phyloP scores from a whole-genome alignment of 2,888 invertebrate species.

The Xylocampa areola region DNA sequence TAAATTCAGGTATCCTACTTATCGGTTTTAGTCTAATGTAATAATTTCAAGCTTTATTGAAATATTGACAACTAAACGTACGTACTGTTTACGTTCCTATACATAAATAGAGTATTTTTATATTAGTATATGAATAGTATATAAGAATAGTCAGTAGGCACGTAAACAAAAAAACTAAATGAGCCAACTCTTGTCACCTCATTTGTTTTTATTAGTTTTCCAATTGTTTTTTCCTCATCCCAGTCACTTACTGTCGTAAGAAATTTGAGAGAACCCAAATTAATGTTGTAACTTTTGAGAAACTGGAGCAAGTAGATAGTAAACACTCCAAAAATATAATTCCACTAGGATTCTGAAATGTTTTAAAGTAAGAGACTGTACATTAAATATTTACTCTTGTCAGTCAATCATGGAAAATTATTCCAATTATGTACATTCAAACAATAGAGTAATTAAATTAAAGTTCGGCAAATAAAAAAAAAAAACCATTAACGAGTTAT shows the following conservation, averaged over 20 bases:
- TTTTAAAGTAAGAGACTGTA: not conserved
- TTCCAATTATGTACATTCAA: not conserved
- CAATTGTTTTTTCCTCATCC: slow-evolving; percentile 45
- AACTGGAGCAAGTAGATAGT: slow-evolving; percentile 55
- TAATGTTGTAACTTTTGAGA: slow-evolving; percentile 46
- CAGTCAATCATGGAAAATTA: not conserved
- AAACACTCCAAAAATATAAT: slow-evolving; percentile 36
- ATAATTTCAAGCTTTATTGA: too few relatives aligned
- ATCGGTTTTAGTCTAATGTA: too few relatives aligned
- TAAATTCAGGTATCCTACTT: too few relatives aligned
- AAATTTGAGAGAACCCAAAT: slow-evolving; percentile 42
- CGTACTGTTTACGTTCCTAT: not conserved
- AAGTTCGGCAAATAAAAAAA: slow-evolving; percentile 4
- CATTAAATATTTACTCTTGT: not conserved
- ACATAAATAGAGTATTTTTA: too few relatives aligned
- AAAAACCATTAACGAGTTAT: slow-evolving; percentile 1
- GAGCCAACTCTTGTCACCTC: slow-evolving; percentile 27
- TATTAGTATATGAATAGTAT: too few relatives aligned
- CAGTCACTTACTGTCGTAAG: slow-evolving; percentile 37
- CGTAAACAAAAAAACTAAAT: slow-evolving; percentile 28
- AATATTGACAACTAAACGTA: not conserved
- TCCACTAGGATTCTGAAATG: not conserved
- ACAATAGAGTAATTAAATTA: not conserved
- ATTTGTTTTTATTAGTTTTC: slow-evolving; percentile 49
- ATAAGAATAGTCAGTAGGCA: slow-evolving; percentile 19